Evolutionary conservation across 2,113 vertebrate species (phyloP).

Genomic region (Bubo scandiacus): DNA sequence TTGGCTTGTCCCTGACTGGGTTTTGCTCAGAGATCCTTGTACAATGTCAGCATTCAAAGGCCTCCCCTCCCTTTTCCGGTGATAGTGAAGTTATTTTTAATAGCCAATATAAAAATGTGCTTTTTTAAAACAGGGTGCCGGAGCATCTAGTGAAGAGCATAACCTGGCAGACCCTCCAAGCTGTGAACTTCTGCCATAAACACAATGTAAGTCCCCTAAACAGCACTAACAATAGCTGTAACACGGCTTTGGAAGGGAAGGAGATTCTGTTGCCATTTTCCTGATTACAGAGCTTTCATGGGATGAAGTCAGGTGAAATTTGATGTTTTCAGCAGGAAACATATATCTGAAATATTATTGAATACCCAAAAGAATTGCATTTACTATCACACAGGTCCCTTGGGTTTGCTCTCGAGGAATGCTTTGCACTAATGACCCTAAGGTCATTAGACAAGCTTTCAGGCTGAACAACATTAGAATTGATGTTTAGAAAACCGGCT

Average conservation of each 20-base stretch:
- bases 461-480: neutral
- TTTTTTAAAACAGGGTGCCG: slow-evolving; percentile 78
- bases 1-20: neutral
- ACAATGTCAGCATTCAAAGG: neutral
- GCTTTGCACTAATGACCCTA: neutral
- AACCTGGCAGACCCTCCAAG: slow-evolving; percentile 94
- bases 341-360: neutral
- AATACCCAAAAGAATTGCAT: neutral
- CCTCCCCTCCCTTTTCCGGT: neutral
- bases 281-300: neutral
- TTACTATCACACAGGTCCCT: neutral
- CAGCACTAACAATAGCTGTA: neutral
- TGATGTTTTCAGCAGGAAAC: neutral
- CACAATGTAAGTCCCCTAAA: slow-evolving; percentile 84
- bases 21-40: neutral
- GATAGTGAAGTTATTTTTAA: neutral
- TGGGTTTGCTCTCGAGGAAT: neutral
- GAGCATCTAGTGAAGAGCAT: slow-evolving; percentile 90
- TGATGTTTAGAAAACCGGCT: neutral
- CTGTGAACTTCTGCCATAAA: slow-evolving; percentile 95
- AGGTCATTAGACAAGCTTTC: neutral
- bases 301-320: neutral
- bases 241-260: accelerated
- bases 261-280: neutral
- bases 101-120: neutral